A percentile compares a stretch with the other conserved stretches of the same genome.
Conservation (phyloP, 2,113 vertebrate genomes). For the Sylvicapra grimmia region DNA sequence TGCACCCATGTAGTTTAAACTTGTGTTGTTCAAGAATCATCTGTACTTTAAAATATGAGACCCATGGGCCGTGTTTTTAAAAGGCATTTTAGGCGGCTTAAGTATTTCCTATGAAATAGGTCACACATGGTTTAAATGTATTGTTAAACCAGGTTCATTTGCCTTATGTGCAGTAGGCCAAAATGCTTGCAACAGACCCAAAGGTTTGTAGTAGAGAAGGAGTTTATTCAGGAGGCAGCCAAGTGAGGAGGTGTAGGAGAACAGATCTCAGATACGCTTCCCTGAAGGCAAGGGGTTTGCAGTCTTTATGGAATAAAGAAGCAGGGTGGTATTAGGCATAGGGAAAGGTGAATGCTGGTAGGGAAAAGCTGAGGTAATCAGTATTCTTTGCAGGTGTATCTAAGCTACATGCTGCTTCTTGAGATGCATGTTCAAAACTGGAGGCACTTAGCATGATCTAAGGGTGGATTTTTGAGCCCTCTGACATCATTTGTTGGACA, state of each 20-base stretch:
- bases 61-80: background rate
- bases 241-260: background rate
- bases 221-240: background rate
- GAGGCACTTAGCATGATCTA: background rate
- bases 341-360: background rate
- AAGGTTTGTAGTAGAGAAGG: background rate
- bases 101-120: background rate
- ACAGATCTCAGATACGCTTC: background rate
- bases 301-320: background rate
- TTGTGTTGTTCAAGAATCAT: background rate
- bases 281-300: background rate
- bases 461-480: background rate
- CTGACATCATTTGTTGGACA: background rate
- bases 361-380: background rate
- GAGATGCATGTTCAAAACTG: background rate
- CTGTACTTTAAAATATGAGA: background rate
- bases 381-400: background rate
- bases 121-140: background rate
- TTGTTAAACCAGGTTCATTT: background rate
- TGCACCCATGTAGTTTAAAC: background rate
- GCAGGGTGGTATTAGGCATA: too few relatives aligned
- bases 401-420: background rate
- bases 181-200: background rate
- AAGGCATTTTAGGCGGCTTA: background rate
- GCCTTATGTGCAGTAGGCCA: background rate